These are phyloP conservation scores for Sycophaga agraensis DNA, from an alignment of 1,140 invertebrate genomes.

Conservation along the genomic window DNA sequence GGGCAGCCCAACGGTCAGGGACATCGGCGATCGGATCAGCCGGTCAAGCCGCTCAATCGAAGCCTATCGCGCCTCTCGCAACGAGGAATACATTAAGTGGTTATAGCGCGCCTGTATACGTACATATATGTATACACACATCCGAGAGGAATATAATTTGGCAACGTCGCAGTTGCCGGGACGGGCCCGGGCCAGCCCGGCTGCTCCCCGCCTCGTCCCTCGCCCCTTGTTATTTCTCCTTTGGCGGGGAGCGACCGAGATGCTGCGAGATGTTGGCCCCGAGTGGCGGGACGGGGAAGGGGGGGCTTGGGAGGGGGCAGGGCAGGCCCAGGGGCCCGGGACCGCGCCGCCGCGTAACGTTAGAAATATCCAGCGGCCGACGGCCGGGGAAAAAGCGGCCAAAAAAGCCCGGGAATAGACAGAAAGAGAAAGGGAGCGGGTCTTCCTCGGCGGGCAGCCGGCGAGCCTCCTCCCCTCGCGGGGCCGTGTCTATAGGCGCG, in stretches of 20 bases:
- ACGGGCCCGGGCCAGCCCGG: too few relatives aligned
- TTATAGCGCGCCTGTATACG: neutral
- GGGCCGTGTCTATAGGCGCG: neutral
- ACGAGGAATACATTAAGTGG: constrained; percentile 15
- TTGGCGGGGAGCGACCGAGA: neutral
- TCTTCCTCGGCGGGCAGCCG: neutral
- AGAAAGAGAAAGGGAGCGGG: constrained; percentile 16
- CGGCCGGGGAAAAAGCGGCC: constrained; percentile 35
- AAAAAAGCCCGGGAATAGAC: constrained; percentile 40
- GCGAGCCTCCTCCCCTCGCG: neutral
- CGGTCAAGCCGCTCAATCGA: constrained; percentile 11
- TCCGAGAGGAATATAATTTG: constrained; percentile 47
- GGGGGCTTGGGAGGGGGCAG: constrained; percentile 8
- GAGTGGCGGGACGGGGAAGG: too few relatives aligned
- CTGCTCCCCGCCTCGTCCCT: neutral
- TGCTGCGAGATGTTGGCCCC: too few relatives aligned
- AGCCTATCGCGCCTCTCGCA: constrained; percentile 15
- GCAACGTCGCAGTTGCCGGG: constrained; percentile 52
- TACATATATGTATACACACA: neutral
- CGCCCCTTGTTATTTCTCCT: constrained; percentile 11
- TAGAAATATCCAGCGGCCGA: constrained; percentile 45
- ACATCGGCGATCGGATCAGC: constrained; percentile 14
- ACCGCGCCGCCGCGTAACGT: constrained; percentile 34
- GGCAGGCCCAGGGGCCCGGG: constrained; percentile 7
- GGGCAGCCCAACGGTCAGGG: neutral